These are phyloP conservation scores for Drosophila affinis DNA, from an alignment of 2,888 invertebrate genomes.

Conservation along the genomic window DNA sequence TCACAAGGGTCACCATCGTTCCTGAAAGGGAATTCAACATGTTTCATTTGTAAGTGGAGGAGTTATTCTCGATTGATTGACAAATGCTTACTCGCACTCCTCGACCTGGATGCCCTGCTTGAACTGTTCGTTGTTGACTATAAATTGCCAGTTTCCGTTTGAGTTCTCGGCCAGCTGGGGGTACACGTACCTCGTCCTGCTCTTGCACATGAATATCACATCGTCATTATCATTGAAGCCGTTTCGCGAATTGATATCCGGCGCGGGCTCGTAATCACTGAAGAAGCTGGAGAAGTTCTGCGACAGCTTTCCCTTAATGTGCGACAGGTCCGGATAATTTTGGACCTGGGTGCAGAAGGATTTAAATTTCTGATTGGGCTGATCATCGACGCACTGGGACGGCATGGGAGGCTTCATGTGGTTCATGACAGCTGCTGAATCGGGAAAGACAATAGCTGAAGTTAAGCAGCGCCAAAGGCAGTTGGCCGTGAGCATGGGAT, in stretches of 20 bases:
- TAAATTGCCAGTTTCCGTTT: constrained; percentile 87
- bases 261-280: constrained; percentile 80
- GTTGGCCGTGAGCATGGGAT: constrained; percentile 48
- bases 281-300: constrained; percentile 79
- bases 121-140: constrained; percentile 88
- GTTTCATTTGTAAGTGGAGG: background rate
- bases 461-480: constrained; percentile 57
- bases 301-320: constrained; percentile 76
- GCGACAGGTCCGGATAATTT: constrained; percentile 83
- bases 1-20: constrained; percentile 84
- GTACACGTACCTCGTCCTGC: constrained; percentile 84
- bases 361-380: constrained; percentile 62
- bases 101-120: constrained; percentile 90
- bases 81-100: constrained; percentile 88
- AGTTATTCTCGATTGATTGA: background rate
- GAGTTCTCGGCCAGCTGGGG: constrained; percentile 87
- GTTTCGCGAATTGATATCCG: constrained; percentile 85
- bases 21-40: constrained; percentile 69
- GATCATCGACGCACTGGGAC: constrained; percentile 58
- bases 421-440: constrained; percentile 44
- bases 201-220: constrained; percentile 84
- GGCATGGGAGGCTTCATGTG: constrained; percentile 3
- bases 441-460: constrained; percentile 68
- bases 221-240: constrained; percentile 76
- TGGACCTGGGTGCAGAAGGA: constrained; percentile 84